A percentile compares a stretch with the other conserved stretches of the same genome.
These are phyloP conservation scores for Zele albiditarsus DNA, from an alignment of 2,888 invertebrate genomes.

Conservation along the genomic window DNA sequence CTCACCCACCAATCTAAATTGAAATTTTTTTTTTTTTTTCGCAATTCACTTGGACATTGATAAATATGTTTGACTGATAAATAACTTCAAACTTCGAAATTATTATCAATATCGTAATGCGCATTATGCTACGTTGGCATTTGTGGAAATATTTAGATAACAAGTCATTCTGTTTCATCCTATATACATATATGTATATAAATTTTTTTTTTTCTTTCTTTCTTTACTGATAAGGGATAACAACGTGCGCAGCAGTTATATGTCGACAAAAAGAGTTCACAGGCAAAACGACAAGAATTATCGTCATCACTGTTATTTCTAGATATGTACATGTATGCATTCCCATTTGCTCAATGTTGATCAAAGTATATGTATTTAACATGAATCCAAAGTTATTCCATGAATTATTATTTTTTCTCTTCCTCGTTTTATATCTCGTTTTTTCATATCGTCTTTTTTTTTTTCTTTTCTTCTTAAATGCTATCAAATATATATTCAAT, in stretches of 20 bases:
- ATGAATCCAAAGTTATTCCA: not conserved
- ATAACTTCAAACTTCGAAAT: not conserved
- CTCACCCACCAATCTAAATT: slow-evolving; percentile 13
- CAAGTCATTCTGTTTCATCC: slow-evolving; percentile 22
- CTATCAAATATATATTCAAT: not conserved
- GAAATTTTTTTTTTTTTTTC: slow-evolving; percentile 13
- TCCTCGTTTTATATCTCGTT: not conserved
- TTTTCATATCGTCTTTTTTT: too few species aligned
- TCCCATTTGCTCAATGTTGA: not conserved
- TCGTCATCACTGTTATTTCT: slow-evolving; percentile 13
- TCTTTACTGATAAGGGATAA: slow-evolving; percentile 10
- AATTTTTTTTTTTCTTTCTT: not conserved
- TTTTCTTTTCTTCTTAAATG: too few species aligned
- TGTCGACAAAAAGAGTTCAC: slow-evolving; percentile 3
- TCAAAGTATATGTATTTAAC: not conserved
- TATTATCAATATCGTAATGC: slow-evolving; percentile 13
- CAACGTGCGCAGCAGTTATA: slow-evolving; percentile 2
- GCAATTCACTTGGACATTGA: not conserved
- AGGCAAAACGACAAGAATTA: not conserved
- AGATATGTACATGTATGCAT: not conserved
- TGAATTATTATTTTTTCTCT: not conserved
- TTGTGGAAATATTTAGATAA: slow-evolving; percentile 20
- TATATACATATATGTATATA: slow-evolving; percentile 13
- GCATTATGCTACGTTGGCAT: slow-evolving; percentile 3
- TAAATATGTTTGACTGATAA: slow-evolving; percentile 6